These are phyloP conservation scores for Maniola jurtina DNA, from an alignment of 1,140 invertebrate species.

Conservation along the genomic window DNA sequence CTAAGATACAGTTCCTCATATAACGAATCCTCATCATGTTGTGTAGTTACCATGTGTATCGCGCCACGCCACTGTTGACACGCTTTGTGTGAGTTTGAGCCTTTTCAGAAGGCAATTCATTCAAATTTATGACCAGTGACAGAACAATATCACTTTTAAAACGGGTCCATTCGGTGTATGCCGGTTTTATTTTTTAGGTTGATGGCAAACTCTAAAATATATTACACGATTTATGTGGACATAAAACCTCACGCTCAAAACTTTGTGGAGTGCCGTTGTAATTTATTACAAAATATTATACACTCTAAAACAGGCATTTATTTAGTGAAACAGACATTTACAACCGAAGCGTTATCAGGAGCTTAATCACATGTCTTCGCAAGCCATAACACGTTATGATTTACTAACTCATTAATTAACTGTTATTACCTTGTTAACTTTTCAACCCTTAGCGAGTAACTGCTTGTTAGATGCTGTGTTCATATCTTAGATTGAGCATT, in stretches of 20 bases:
- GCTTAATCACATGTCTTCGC: conserved; percentile 50
- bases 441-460: neutral
- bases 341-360: conserved; percentile 49
- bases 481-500: no score
- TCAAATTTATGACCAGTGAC: neutral
- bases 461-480: neutral
- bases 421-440: conserved; percentile 6
- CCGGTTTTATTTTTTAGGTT: neutral
- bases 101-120: neutral
- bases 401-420: conserved; percentile 9
- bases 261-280: conserved; percentile 29
- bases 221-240: conserved; percentile 21
- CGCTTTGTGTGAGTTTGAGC: no score
- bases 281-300: conserved; percentile 37
- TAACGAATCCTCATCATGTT: no score
- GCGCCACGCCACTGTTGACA: no score
- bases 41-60: no score
- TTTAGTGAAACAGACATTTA: conserved; percentile 43
- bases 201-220: conserved; percentile 11
- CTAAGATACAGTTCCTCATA: no score
- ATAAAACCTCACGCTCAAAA: conserved; percentile 21
- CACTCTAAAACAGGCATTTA: conserved; percentile 17
- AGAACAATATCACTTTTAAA: conserved; percentile 1
- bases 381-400: conserved; percentile 1
- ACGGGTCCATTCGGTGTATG: neutral